Conservation (phyloP, 1,140 invertebrate genomes). For the Aphis craccivora region DNA sequence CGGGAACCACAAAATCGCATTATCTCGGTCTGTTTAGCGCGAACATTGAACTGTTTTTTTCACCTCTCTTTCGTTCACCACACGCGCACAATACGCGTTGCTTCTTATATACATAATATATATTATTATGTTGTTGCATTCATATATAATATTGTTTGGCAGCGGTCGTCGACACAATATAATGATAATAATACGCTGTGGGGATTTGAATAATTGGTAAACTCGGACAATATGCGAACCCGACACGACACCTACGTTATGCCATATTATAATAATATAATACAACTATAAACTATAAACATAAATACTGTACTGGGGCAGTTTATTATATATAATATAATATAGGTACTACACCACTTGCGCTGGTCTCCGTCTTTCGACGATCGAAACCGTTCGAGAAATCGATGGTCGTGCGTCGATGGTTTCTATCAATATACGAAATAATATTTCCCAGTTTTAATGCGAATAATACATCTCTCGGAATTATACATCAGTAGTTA, state of each 20-base stretch:
- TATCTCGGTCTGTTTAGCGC: constrained; percentile 54
- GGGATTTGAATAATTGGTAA: constrained; percentile 55
- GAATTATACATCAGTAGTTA: neutral
- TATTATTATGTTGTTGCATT: constrained; percentile 51
- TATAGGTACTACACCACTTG: neutral
- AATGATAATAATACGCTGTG: constrained; percentile 29
- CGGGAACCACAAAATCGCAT: constrained; percentile 54
- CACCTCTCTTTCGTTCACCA: constrained; percentile 4
- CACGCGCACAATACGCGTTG: constrained; percentile 28
- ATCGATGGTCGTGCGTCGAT: neutral
- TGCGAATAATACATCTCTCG: neutral
- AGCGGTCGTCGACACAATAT: constrained; percentile 24
- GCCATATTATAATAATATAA: too few species aligned
- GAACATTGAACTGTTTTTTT: constrained; percentile 55
- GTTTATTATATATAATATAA: neutral
- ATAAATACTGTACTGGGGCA: neutral
- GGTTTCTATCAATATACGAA: constrained; percentile 12
- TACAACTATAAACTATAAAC: too few species aligned
- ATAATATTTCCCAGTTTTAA: neutral
- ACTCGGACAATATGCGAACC: constrained; percentile 45
- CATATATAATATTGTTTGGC: constrained; percentile 42
- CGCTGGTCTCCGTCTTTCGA: neutral
- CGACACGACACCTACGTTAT: constrained; percentile 24
- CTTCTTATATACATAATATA: constrained; percentile 34
- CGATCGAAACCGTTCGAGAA: neutral